Evolutionary conservation across 2,888 invertebrate genomes (phyloP).

Genomic region (Tortrix viridana): DNA sequence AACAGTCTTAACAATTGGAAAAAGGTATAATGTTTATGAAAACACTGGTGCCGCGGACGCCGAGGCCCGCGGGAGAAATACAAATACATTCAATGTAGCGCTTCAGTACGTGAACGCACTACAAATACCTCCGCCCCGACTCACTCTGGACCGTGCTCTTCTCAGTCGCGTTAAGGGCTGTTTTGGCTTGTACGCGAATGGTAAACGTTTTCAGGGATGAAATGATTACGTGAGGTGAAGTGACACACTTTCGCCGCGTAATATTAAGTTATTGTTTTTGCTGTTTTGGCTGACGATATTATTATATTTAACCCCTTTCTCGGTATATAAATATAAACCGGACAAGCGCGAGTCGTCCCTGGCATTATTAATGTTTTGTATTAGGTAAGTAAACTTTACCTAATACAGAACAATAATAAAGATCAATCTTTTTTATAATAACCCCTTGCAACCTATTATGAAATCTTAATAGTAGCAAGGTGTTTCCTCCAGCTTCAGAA

Average conservation of each 20-base stretch:
- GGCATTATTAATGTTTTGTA: too few relatives aligned
- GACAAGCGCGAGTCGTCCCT: too few relatives aligned
- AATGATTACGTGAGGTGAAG: slow-evolving; percentile 1
- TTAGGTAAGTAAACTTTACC: too few relatives aligned
- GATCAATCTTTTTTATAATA: too few relatives aligned
- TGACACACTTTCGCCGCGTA: background rate
- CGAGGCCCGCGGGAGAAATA: slow-evolving; percentile 5
- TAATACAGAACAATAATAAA: too few relatives aligned
- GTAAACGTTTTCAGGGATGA: background rate
- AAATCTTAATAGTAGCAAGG: too few relatives aligned
- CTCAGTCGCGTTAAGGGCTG: background rate
- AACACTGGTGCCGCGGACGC: slow-evolving; percentile 12
- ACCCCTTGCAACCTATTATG: too few relatives aligned
- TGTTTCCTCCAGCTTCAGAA: too few relatives aligned
- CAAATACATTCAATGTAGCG: slow-evolving; percentile 28
- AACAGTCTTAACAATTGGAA: background rate
- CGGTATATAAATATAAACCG: too few relatives aligned
- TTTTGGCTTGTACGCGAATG: background rate
- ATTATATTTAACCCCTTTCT: too few relatives aligned
- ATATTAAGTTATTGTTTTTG: slow-evolving; percentile 8
- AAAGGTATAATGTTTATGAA: slow-evolving; percentile 17
- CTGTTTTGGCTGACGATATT: background rate
- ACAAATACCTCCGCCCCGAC: background rate
- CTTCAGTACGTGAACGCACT: slow-evolving; percentile 18
- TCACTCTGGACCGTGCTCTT: background rate